phyloP scores from a whole-genome alignment of 2,113 vertebrate genomes.

The Eurystomus gularis region DNA sequence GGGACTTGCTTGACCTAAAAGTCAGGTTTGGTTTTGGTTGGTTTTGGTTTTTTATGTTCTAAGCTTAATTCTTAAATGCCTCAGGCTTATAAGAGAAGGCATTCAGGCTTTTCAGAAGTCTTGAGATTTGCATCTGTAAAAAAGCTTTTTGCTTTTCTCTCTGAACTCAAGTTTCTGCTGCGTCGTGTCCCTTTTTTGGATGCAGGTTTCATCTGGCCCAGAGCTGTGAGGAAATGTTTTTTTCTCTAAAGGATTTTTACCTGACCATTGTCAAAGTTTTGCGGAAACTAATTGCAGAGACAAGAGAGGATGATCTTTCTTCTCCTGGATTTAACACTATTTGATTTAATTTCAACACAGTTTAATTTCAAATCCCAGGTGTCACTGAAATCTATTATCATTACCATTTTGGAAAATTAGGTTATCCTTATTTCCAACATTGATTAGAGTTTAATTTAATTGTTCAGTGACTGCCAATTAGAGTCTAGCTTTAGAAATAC shows the following conservation, averaged over 20 bases:
- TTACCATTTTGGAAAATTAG: constrained; percentile 16
- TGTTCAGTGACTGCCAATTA: background rate
- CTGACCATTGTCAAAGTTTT: background rate
- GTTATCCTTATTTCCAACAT: background rate
- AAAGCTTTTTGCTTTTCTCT: background rate
- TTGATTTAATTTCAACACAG: background rate
- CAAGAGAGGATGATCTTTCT: background rate
- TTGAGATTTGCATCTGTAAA: background rate
- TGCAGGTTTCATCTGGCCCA: background rate
- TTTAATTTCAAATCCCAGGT: constrained; percentile 23
- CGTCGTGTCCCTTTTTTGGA: background rate
- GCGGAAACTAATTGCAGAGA: background rate
- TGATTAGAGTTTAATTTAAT: constrained; percentile 6
- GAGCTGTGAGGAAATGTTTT: background rate
- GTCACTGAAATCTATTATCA: background rate
- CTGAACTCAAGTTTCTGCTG: background rate
- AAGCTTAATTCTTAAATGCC: background rate
- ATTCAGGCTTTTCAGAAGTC: background rate
- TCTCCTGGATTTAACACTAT: background rate
- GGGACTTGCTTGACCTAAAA: background rate
- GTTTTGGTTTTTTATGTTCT: background rate
- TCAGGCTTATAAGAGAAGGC: background rate
- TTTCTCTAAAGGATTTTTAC: background rate
- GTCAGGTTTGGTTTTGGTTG: background rate
- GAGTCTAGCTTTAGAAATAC: background rate